These are phyloP conservation scores for Saccostrea echinata DNA, from an alignment of 1,140 invertebrate species.

Conservation along the genomic window DNA sequence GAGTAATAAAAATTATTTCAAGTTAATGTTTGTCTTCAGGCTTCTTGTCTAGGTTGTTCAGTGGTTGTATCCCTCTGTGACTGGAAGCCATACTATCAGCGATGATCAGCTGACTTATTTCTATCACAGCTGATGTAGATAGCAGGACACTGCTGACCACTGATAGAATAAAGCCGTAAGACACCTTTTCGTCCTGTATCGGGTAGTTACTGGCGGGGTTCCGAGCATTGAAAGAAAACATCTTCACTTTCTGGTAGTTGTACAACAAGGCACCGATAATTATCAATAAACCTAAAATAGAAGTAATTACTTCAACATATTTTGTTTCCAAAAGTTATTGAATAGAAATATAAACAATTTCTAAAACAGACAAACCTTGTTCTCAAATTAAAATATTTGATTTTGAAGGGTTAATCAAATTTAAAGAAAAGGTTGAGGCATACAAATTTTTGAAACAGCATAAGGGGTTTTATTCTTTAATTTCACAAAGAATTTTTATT, in stretches of 20 bases:
- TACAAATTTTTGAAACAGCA: no score
- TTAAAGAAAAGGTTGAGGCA: no score
- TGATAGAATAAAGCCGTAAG: neutral
- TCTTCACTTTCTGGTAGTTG: constrained; percentile 16
- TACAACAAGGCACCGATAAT: neutral
- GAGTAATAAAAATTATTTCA: no score
- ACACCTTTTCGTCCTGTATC: neutral
- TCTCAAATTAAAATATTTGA: no score
- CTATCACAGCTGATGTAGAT: neutral
- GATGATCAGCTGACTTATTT: neutral
- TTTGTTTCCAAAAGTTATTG: no score
- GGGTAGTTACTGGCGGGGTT: neutral
- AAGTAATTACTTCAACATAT: no score
- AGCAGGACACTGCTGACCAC: neutral
- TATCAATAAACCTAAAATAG: neutral
- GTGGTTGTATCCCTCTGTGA: neutral
- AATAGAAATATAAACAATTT: no score
- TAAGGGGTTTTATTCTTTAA: no score
- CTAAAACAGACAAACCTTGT: no score
- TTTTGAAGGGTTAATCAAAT: no score
- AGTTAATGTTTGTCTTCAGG: neutral
- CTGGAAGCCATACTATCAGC: neutral
- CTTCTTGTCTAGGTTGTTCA: neutral
- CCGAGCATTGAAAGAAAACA: neutral
- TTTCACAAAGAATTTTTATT: no score